Evolutionary conservation across 2,797 vertebrate species (phyloP).

Genomic region (Hoplostethus mediterraneus): DNA sequence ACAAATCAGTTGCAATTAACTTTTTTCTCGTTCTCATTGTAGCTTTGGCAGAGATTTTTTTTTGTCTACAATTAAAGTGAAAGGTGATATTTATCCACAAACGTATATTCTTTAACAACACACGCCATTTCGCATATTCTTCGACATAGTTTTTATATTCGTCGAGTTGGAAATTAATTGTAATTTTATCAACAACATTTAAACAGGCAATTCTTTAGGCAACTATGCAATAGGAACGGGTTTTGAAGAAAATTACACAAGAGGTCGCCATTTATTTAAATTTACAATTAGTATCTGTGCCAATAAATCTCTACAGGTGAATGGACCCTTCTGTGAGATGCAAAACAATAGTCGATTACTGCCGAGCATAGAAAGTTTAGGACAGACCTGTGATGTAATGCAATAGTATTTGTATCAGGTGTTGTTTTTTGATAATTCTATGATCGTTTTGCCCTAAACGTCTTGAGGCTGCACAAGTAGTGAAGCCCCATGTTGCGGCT

Average conservation of each 20-base stretch:
- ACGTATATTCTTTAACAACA: neutral
- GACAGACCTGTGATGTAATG: neutral
- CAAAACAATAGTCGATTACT: neutral
- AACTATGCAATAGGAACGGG: constrained; percentile 16
- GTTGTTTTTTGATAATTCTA: too few species aligned
- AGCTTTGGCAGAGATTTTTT: too few species aligned
- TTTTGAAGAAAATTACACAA: constrained; percentile 22
- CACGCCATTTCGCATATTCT: neutral
- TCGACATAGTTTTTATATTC: neutral
- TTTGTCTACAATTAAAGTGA: too few species aligned
- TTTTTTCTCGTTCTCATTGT: too few species aligned
- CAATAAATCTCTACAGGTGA: neutral
- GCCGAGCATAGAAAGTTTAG: neutral
- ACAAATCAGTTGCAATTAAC: too few species aligned
- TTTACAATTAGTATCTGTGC: neutral
- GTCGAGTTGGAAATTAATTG: neutral
- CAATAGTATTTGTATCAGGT: too few species aligned
- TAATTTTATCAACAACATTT: constrained; percentile 26
- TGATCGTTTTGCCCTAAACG: too few species aligned
- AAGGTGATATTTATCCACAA: too few species aligned
- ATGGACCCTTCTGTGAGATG: neutral
- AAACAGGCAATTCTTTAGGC: constrained; percentile 71
- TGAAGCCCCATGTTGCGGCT: too few species aligned
- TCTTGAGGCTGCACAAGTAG: too few species aligned
- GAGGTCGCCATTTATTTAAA: constrained; percentile 61